Conservation (phyloP, 2,888 invertebrate genomes). For the Acrobeloides nanus region DNA sequence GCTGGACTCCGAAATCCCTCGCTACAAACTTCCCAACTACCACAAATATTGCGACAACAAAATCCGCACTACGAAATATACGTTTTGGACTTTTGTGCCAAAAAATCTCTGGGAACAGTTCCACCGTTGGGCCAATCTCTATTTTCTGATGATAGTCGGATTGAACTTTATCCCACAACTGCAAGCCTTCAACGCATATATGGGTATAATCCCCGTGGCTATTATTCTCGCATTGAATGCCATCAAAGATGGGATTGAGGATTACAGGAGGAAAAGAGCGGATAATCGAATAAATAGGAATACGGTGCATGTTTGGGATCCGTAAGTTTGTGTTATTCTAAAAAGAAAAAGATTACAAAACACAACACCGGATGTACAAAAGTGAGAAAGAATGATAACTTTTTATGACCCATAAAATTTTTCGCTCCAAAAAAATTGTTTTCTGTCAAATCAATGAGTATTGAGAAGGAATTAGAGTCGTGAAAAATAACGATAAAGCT, state of each 20-base stretch:
- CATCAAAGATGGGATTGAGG: conserved; percentile 95
- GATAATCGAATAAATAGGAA: conserved; percentile 89
- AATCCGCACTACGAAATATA: conserved; percentile 89
- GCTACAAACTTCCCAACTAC: conserved; percentile 37
- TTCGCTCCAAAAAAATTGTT: no score
- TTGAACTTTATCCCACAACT: conserved; percentile 40
- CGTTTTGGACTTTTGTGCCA: conserved; percentile 86
- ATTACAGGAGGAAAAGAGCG: conserved; percentile 75
- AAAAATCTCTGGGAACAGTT: conserved; percentile 71
- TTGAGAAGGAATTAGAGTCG: no score
- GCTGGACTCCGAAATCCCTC: conserved; percentile 18
- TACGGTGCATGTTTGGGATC: conserved; percentile 71
- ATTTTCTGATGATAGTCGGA: conserved; percentile 86
- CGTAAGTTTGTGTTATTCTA: conserved; percentile 17
- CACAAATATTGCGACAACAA: conserved; percentile 68
- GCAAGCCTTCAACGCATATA: conserved; percentile 33
- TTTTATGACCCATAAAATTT: no score
- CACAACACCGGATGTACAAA: no score
- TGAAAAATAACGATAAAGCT: no score
- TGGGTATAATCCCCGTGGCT: conserved; percentile 75
- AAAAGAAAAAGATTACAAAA: no score
- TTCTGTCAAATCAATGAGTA: no score
- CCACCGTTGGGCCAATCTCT: conserved; percentile 91
- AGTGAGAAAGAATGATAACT: no score
- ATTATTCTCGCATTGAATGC: conserved; percentile 88